Base-by-base conservation (phyloP, 2,113 vertebrate species). In the Nothobranchius furzeri region DNA sequence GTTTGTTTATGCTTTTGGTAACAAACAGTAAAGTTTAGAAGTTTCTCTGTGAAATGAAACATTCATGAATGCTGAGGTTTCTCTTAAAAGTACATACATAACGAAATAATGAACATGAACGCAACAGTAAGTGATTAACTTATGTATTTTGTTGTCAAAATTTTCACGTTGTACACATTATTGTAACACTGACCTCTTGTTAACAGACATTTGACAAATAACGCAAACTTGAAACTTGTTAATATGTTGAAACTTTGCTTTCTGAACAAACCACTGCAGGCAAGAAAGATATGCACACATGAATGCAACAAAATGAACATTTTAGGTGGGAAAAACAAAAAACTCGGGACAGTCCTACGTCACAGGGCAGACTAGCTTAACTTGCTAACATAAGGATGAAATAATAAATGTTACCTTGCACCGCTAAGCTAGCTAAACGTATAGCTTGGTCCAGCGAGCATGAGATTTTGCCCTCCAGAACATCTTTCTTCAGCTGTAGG, bases 401-500 rank as follows among this genome's bases (percentile, higher is more conserved):
- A 35, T 20, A 68, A 14, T 20, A 69, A 1, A 65, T 17, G 11
- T 93, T 94, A 99, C 97, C 98, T 94, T 99, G 98, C 83, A 98
- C 96, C 74, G 97, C 97, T 85, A 99, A 92, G 75, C 95, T 95
- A 73, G 97, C 98, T 89, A 99, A 91, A 69, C 93, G 95, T 85
- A 98, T 91, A 64, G 95, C 95, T 91, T 99, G 96, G 68, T 99
- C 97, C 68, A 98, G 85, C 0, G 95, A 94, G 87, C 96, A 99
- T 60, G 96, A 93, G 92, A 99, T 95, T 85, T 89, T 94, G 66
- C 96, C 96, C 78, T 99, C 98, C 88, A 98, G 91, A 86, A 99
- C 93, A 82, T 99, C 97, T 85, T 99, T 99, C 92, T 98, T 99
- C 83, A 99, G 82, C 64, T 99, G 97, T 40, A 99, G 92, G 76